A percentile compares a stretch with the other conserved stretches of the same genome.
Evolutionary conservation across 2,888 invertebrate species (phyloP).

Genomic region (Chesias legatella): DNA sequence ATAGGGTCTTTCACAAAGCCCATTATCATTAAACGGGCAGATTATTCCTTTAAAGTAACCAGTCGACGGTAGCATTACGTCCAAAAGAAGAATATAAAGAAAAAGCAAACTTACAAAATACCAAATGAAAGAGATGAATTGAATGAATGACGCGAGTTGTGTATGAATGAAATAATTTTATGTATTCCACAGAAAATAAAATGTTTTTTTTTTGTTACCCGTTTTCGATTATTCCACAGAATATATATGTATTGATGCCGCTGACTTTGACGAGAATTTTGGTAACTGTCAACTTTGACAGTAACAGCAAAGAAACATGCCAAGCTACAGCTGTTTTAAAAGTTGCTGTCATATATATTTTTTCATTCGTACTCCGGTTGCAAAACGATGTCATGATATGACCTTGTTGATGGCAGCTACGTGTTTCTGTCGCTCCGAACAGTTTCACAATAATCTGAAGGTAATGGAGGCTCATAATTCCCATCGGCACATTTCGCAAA

Average conservation of each 20-base stretch:
- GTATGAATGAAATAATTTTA: slow-evolving; percentile 3
- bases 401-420: slow-evolving; percentile 17
- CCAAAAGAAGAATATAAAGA: slow-evolving; percentile 16
- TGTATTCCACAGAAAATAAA: neutral
- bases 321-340: too few relatives aligned
- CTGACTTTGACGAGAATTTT: too few relatives aligned
- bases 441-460: slow-evolving; percentile 34
- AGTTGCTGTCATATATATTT: too few relatives aligned
- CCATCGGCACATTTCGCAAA: slow-evolving; percentile 9
- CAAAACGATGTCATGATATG: slow-evolving; percentile 11
- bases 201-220: too few relatives aligned
- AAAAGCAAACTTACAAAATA: slow-evolving; percentile 28
- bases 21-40: slow-evolving; percentile 92
- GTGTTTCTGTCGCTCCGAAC: slow-evolving; percentile 10
- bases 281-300: too few relatives aligned
- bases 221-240: too few relatives aligned
- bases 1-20: slow-evolving; percentile 91
- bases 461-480: slow-evolving; percentile 29
- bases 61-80: slow-evolving; percentile 91
- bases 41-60: slow-evolving; percentile 92
- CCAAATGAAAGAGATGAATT: slow-evolving; percentile 2
- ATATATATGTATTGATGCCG: too few relatives aligned
- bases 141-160: slow-evolving; percentile 8
- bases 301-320: too few relatives aligned
- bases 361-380: too few relatives aligned